Conservation (phyloP, 1,140 invertebrate genomes). For the Bicyclus anynana region DNA sequence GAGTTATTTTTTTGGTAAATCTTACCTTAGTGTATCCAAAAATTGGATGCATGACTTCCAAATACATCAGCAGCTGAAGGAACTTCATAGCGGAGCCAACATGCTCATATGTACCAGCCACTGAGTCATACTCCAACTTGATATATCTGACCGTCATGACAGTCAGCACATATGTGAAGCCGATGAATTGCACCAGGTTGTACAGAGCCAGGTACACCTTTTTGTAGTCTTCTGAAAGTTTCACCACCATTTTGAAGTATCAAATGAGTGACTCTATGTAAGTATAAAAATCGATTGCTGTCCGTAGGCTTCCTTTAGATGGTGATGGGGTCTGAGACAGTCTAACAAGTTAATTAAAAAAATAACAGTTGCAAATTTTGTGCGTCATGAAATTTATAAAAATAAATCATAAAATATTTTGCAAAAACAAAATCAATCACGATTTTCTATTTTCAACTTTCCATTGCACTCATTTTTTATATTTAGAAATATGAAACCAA, state of each 20-base stretch:
- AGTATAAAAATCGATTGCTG: no score
- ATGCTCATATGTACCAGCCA: slow-evolving; percentile 84
- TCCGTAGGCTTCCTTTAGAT: no score
- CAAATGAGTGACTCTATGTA: no score
- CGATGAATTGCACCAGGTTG: slow-evolving; percentile 94
- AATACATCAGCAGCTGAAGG: slow-evolving; percentile 87
- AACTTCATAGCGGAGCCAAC: slow-evolving; percentile 90
- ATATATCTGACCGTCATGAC: slow-evolving; percentile 87
- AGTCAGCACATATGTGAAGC: slow-evolving; percentile 87
- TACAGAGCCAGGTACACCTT: slow-evolving; percentile 93
- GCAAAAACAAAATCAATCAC: no score
- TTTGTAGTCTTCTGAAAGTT: slow-evolving; percentile 84
- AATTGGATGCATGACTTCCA: slow-evolving; percentile 94
- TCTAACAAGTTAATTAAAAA: no score
- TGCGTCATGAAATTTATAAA: no score
- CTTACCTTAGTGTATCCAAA: slow-evolving; percentile 91
- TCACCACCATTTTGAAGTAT: slow-evolving; percentile 10
- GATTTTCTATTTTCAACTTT: no score
- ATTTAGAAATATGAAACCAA: no score
- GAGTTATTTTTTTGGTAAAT: background rate
- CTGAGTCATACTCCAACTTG: slow-evolving; percentile 85
- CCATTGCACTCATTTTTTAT: no score
- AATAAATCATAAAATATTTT: no score
- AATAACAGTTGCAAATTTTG: no score
- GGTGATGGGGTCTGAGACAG: no score